Percentiles rank a stretch among this genome's conserved stretches.
Conservation (phyloP, 2,797 vertebrate genomes). For the Schizopygopsis pylzovi region DNA sequence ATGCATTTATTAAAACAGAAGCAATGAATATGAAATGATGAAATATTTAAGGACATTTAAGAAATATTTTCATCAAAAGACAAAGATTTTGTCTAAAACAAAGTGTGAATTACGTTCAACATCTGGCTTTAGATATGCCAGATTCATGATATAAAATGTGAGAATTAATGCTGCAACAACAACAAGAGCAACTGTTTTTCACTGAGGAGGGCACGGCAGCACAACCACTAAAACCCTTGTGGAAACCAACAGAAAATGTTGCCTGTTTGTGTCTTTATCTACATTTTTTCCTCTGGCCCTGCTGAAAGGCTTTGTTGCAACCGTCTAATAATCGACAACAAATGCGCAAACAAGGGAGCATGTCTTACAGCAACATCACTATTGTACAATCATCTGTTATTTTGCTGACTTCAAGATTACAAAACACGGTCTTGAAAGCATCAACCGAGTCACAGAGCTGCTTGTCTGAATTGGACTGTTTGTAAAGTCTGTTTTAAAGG, state of each 20-base stretch:
- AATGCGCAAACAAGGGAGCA: background rate
- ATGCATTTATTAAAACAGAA: background rate
- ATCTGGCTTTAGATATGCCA: slow-evolving; percentile 1
- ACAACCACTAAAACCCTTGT: background rate
- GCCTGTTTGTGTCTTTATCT: background rate
- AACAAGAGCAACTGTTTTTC: slow-evolving; percentile 13
- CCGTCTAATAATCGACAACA: background rate
- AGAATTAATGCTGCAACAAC: slow-evolving; percentile 10
- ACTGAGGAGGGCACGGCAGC: background rate
- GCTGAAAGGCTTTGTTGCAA: background rate
- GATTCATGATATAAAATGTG: background rate
- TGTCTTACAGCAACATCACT: background rate
- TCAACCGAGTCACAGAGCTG: background rate
- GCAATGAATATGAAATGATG: background rate
- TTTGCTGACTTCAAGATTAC: background rate
- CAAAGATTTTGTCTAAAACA: background rate
- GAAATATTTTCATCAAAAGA: slow-evolving; percentile 19
- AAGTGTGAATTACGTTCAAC: background rate
- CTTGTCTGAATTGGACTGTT: background rate
- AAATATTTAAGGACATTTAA: background rate
- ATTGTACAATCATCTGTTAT: background rate
- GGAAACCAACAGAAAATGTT: slow-evolving; percentile 6
- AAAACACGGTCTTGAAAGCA: background rate
- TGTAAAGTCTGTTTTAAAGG: background rate
- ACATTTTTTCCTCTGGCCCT: background rate